Conservation (phyloP, 2,797 vertebrate species). For the Xenopus petersii region DNA sequence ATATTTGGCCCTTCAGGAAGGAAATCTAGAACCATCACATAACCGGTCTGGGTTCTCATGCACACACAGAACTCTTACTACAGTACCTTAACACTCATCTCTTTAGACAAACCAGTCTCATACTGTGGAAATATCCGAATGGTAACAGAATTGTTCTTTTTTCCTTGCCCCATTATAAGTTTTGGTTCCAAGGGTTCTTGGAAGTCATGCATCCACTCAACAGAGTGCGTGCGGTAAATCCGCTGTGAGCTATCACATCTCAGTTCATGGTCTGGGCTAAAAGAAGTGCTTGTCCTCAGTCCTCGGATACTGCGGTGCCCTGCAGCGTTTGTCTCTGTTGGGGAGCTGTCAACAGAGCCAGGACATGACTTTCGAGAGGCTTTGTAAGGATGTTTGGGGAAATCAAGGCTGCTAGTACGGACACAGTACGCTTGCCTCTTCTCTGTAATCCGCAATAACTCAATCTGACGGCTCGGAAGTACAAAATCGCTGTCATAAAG, state of each 20-base stretch:
- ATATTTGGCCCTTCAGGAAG: no score
- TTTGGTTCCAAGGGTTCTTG: constrained; percentile 56
- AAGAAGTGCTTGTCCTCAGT: constrained; percentile 22
- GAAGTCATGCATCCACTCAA: constrained; percentile 75
- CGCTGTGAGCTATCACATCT: constrained; percentile 26
- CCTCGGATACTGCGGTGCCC: constrained; percentile 47
- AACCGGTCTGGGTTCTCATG: not conserved
- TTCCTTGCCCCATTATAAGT: constrained; percentile 53
- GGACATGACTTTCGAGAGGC: constrained; percentile 62
- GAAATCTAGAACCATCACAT: no score
- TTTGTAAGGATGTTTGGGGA: constrained; percentile 65
- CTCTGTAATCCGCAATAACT: constrained; percentile 85
- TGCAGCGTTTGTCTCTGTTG: constrained; percentile 48
- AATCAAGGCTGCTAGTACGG: constrained; percentile 86
- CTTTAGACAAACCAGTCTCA: constrained; percentile 80
- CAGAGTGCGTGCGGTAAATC: constrained; percentile 64
- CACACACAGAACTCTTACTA: constrained; percentile 12
- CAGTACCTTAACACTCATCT: constrained; percentile 83
- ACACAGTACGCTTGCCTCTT: constrained; percentile 86
- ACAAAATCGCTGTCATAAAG: constrained; percentile 87
- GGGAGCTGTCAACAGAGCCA: constrained; percentile 59
- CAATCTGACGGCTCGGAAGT: constrained; percentile 85
- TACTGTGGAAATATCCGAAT: constrained; percentile 83
- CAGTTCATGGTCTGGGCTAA: constrained; percentile 39
- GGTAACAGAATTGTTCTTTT: constrained; percentile 70